These are phyloP conservation scores for Ypsolopha sequella DNA, from an alignment of 2,888 invertebrate species.

Conservation along the genomic window DNA sequence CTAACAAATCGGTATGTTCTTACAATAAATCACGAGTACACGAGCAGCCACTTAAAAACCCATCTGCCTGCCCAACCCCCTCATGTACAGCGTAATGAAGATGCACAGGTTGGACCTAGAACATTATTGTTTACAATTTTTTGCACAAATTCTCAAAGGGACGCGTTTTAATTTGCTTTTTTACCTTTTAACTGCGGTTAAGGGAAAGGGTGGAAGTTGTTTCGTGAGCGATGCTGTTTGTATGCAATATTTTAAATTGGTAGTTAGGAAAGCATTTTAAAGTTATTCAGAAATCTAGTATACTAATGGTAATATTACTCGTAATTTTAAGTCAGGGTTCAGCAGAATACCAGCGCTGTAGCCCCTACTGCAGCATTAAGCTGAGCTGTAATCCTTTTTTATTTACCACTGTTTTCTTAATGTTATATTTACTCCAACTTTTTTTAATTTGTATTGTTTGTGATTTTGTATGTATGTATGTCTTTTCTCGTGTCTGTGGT, in stretches of 20 bases:
- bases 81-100: slow-evolving; percentile 24
- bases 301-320: background rate
- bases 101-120: slow-evolving; percentile 14
- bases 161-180: slow-evolving; percentile 10
- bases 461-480: no score
- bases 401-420: no score
- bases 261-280: background rate
- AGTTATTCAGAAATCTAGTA: background rate
- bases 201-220: background rate
- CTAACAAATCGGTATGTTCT: slow-evolving; percentile 21
- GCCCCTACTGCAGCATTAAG: no score
- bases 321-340: background rate
- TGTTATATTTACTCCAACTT: no score
- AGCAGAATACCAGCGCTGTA: no score
- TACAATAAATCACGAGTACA: slow-evolving; percentile 49
- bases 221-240: background rate
- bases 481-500: no score
- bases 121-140: slow-evolving; percentile 27
- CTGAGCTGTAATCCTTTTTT: no score
- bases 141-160: slow-evolving; percentile 10
- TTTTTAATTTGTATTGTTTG: no score
- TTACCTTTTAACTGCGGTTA: background rate
- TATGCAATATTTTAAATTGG: background rate
- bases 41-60: slow-evolving; percentile 50
- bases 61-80: slow-evolving; percentile 30